phyloP scores from a whole-genome alignment of 2,888 invertebrate genomes.

The Timema podura region DNA sequence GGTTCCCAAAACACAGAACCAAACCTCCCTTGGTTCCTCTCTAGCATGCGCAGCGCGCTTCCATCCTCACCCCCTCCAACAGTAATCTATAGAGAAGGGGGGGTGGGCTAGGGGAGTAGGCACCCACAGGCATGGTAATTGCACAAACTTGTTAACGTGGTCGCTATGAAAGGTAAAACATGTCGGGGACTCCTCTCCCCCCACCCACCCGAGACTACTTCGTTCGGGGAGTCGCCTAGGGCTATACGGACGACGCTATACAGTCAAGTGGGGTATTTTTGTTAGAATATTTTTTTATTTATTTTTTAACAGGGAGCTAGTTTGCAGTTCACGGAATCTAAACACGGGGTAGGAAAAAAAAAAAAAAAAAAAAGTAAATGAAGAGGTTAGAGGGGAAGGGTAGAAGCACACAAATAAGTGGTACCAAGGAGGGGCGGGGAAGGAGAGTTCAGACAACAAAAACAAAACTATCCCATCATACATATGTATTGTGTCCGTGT shows the following conservation, averaged over 20 bases:
- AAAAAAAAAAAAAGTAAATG: no score
- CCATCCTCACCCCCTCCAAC: slow-evolving; percentile 17
- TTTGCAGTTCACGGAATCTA: no score
- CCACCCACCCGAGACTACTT: slow-evolving; percentile 8
- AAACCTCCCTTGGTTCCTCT: no score
- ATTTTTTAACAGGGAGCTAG: slow-evolving; percentile 1
- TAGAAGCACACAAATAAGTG: no score
- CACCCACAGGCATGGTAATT: slow-evolving; percentile 28
- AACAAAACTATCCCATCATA: slow-evolving; percentile 23
- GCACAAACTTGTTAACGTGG: slow-evolving; percentile 34
- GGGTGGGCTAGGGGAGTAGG: not conserved
- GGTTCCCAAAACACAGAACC: no score
- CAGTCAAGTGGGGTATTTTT: slow-evolving; percentile 24
- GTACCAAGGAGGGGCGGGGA: no score
- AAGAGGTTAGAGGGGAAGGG: no score
- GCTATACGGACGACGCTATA: slow-evolving; percentile 22
- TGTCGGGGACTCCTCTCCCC: slow-evolving; percentile 24
- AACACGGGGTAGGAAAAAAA: no score
- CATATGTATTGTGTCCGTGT: not conserved
- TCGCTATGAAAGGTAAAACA: slow-evolving; percentile 33
- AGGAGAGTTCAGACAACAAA: not conserved
- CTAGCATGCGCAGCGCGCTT: not conserved
- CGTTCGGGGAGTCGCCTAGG: not conserved
- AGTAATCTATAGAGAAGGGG: not conserved
- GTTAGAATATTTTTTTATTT: not conserved